A percentile compares a stretch with the other conserved stretches of the same genome.
These are phyloP conservation scores for Agrotis ipsilon DNA, from an alignment of 2,888 invertebrate species.

Conservation along the genomic window DNA sequence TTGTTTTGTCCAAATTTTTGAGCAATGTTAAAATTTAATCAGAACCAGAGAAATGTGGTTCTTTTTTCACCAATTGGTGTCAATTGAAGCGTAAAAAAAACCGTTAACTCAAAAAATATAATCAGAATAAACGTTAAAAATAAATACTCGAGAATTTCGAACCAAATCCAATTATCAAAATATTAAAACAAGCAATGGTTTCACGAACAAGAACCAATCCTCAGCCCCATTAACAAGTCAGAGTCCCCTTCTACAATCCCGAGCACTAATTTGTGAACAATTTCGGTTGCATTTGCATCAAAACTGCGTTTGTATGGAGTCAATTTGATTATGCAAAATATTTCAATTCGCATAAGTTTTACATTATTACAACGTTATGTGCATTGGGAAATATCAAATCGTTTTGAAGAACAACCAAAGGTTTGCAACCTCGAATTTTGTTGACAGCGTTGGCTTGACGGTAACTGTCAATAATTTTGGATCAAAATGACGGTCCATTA, in stretches of 20 bases:
- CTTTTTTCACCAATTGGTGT: neutral
- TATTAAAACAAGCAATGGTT: conserved; percentile 5
- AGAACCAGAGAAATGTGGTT: neutral
- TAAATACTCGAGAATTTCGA: conserved; percentile 6
- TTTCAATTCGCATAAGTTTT: conserved; percentile 80
- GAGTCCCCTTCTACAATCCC: conserved; percentile 42
- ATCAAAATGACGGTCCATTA: neutral
- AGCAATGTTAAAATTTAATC: neutral
- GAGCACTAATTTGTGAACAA: conserved; percentile 56
- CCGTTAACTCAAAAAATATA: no score
- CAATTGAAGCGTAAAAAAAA: neutral
- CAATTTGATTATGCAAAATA: conserved; percentile 86
- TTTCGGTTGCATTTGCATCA: conserved; percentile 81
- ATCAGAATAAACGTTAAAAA: neutral
- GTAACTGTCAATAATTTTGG: conserved; percentile 16
- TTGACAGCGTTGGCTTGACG: conserved; percentile 14
- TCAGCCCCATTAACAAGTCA: conserved; percentile 24
- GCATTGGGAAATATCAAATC: conserved; percentile 72
- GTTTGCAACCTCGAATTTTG: conserved; percentile 22
- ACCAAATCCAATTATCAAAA: conserved; percentile 10
- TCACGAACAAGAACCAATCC: conserved; percentile 19
- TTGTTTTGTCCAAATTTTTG: neutral
- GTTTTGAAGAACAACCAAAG: conserved; percentile 36
- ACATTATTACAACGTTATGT: conserved; percentile 73
- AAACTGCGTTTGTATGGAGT: conserved; percentile 74